phyloP scores from a whole-genome alignment of 2,113 vertebrate genomes.

The Eretmochelys imbricata region DNA sequence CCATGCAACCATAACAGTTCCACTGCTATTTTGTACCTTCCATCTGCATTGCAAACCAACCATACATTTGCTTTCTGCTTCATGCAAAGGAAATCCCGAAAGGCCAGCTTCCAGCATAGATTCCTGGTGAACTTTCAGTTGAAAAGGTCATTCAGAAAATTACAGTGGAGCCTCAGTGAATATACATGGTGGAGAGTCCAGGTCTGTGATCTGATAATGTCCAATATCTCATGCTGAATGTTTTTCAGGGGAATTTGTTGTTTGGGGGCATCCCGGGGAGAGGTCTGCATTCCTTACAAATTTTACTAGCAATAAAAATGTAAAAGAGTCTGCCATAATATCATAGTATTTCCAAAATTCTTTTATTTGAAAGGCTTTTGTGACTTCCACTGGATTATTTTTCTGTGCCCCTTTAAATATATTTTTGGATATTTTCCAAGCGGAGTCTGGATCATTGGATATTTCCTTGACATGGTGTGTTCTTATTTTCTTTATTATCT shows the following conservation, averaged over 20 bases:
- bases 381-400: not conserved
- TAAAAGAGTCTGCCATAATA: not conserved
- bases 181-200: not conserved
- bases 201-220: not conserved
- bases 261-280: not conserved
- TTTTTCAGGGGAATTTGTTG: not conserved
- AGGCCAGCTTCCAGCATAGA: not conserved
- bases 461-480: not conserved
- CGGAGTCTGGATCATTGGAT: not conserved
- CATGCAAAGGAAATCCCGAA: not conserved
- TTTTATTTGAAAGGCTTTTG: not conserved
- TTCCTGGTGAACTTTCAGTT: not conserved
- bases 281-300: not conserved
- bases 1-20: not conserved
- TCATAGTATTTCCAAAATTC: not conserved
- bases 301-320: not conserved
- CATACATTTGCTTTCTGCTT: not conserved
- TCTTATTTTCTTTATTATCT: not conserved
- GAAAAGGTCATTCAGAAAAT: not conserved
- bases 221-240: not conserved
- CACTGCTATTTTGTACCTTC: not conserved
- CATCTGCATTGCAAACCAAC: not conserved
- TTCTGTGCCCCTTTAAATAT: not conserved
- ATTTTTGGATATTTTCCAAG: not conserved
- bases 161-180: not conserved